phyloP scores from a whole-genome alignment of 2,888 invertebrate species.

The Eurytoma californica region DNA sequence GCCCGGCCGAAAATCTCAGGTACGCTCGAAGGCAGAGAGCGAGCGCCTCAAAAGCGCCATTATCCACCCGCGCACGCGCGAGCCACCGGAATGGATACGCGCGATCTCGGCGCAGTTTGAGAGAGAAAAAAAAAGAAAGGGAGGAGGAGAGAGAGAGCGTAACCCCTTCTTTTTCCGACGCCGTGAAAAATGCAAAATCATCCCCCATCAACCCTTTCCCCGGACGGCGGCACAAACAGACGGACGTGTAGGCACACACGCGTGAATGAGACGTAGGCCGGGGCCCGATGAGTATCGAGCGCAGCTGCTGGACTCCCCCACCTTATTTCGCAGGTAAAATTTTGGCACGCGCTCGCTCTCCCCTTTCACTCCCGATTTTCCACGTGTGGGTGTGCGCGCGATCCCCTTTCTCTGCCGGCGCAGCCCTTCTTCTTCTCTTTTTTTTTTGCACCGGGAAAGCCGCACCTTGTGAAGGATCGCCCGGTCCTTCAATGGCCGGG shows the following conservation, averaged over 20 bases:
- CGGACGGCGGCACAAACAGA: background rate
- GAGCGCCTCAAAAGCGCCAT: no score
- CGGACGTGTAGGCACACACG: conserved; percentile 19
- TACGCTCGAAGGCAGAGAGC: no score
- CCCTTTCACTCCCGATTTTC: conserved; percentile 26
- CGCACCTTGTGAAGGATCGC: no score
- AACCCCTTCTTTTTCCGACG: conserved; percentile 28
- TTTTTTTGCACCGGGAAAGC: no score
- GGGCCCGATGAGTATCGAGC: conserved; percentile 42
- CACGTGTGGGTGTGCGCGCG: background rate
- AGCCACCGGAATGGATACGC: no score
- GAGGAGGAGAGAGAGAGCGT: background rate
- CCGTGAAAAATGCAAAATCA: conserved; percentile 50
- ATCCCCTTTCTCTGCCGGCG: background rate
- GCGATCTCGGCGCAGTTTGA: background rate
- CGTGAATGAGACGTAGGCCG: conserved; percentile 47
- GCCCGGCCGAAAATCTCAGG: no score
- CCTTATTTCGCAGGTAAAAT: conserved; percentile 45
- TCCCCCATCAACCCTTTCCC: conserved; percentile 46
- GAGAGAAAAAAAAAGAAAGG: conserved; percentile 1
- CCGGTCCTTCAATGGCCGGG: background rate
- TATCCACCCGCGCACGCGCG: no score
- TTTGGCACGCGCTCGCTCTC: conserved; percentile 39
- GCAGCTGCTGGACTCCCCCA: conserved; percentile 34
- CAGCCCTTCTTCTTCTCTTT: background rate